These are phyloP conservation scores for Antigone vipio DNA, from an alignment of 2,113 vertebrate genomes.

Conservation along the genomic window DNA sequence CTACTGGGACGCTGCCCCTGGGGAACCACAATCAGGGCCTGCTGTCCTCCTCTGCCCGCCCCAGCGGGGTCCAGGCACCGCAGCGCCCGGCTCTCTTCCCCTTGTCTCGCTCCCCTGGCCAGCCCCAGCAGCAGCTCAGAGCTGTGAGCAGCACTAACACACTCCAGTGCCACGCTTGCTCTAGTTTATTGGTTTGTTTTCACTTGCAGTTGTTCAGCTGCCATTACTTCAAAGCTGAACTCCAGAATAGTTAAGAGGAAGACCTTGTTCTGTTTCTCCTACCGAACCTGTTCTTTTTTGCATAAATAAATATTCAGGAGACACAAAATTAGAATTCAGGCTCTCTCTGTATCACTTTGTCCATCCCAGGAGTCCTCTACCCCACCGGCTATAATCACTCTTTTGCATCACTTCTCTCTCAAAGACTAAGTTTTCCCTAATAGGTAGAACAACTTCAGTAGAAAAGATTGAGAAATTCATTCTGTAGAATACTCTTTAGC, in stretches of 20 bases:
- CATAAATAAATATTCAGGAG: constrained; percentile 65
- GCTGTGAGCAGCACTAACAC: fast-evolving
- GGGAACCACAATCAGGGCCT: no score
- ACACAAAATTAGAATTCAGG: constrained; percentile 10
- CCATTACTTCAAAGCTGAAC: background rate
- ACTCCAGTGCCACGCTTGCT: fast-evolving
- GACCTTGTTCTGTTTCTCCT: background rate
- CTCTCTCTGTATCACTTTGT: background rate
- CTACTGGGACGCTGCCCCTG: fast-evolving
- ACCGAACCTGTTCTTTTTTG: constrained; percentile 5
- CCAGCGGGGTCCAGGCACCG: fast-evolving
- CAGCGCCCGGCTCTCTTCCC: fast-evolving
- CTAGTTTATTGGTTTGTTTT: fast-evolving
- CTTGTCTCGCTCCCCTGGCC: fast-evolving
- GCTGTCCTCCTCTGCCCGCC: background rate
- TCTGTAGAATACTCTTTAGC: background rate
- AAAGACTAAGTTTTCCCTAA: background rate
- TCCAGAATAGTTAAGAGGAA: background rate
- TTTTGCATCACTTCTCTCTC: background rate
- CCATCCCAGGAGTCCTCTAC: constrained; percentile 50
- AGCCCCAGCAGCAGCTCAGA: background rate
- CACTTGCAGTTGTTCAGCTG: fast-evolving
- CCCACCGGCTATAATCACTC: constrained; percentile 38
- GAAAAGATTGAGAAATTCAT: background rate
- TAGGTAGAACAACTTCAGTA: constrained; percentile 3